A percentile compares a stretch with the other conserved stretches of the same genome.
These are phyloP conservation scores for Indicator maculatus DNA, from an alignment of 2,113 vertebrate genomes.

Conservation along the genomic window DNA sequence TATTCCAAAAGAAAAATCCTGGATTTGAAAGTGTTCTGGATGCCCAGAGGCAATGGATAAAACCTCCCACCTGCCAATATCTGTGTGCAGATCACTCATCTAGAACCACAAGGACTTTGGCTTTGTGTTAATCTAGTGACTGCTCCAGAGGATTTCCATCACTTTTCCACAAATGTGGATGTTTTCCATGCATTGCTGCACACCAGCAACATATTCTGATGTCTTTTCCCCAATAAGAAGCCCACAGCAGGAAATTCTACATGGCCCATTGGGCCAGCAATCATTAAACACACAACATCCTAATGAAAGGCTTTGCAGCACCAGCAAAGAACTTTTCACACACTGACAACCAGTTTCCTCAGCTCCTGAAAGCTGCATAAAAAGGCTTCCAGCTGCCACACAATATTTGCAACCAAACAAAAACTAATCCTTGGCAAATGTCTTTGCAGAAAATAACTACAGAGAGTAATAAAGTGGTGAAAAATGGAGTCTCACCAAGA, in stretches of 20 bases:
- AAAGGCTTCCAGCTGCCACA: slow-evolving; percentile 63
- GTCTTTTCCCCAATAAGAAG: slow-evolving; percentile 54
- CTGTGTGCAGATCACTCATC: slow-evolving; percentile 21
- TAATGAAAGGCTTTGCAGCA: slow-evolving; percentile 64
- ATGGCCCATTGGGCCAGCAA: slow-evolving; percentile 65
- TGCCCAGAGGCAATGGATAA: slow-evolving; percentile 1
- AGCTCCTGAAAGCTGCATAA: slow-evolving; percentile 27
- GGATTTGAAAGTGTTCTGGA: slow-evolving; percentile 21
- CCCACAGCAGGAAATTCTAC: slow-evolving; percentile 60
- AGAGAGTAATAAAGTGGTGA: slow-evolving; percentile 39
- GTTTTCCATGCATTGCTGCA: slow-evolving; percentile 62
- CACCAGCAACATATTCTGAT: slow-evolving; percentile 27
- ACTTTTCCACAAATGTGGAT: slow-evolving; percentile 51
- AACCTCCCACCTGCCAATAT: slow-evolving; percentile 31
- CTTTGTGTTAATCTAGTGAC: slow-evolving; percentile 36
- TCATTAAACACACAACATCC: slow-evolving; percentile 61
- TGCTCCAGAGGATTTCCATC: slow-evolving; percentile 51
- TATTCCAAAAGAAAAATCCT: neutral
- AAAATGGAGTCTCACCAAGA: slow-evolving; percentile 14
- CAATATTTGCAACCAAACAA: slow-evolving; percentile 54
- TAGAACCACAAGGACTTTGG: slow-evolving; percentile 8
- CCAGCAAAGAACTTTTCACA: slow-evolving; percentile 58
- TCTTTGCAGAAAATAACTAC: slow-evolving; percentile 47
- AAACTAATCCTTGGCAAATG: slow-evolving; percentile 58
- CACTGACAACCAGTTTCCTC: slow-evolving; percentile 62